Evolutionary conservation across 2,888 invertebrate genomes (phyloP).

Genomic region (Aradus depressus): DNA sequence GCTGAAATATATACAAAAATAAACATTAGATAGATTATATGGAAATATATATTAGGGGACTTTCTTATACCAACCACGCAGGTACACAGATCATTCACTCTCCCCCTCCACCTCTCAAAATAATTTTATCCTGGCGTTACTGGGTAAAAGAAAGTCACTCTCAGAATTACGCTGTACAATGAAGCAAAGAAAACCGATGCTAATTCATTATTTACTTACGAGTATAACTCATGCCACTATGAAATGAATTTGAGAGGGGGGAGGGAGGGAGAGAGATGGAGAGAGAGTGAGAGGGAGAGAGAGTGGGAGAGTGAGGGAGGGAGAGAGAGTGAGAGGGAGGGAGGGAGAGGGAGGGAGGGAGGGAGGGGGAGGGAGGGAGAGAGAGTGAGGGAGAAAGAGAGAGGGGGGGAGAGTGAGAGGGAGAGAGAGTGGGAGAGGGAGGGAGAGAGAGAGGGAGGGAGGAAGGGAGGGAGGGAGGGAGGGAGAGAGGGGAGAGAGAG

Average conservation of each 20-base stretch:
- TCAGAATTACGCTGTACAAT: no score
- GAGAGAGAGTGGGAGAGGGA: not conserved
- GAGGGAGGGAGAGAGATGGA: no score
- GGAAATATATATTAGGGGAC: no score
- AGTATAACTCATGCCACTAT: not conserved
- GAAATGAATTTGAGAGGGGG: not conserved
- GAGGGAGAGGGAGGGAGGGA: conserved; percentile 2
- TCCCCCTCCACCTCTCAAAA: no score
- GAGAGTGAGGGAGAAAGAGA: conserved; percentile 5
- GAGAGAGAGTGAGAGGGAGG: conserved; percentile 12
- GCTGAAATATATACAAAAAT: no score
- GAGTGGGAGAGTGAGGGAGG: conserved; percentile 6
- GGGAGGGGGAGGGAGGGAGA: not conserved
- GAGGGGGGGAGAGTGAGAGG: not conserved
- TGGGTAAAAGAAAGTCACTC: no score
- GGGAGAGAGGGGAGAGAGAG: conserved; percentile 9
- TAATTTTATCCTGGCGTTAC: no score
- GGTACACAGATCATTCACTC: no score
- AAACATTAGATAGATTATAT: no score
- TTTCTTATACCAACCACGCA: no score
- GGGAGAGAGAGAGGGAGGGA: conserved; percentile 10
- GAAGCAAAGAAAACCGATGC: no score
- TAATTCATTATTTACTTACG: not conserved
- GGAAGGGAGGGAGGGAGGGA: conserved; percentile 10
- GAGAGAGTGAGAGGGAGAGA: conserved; percentile 11